Percentiles rank a stretch among this genome's conserved stretches.
Evolutionary conservation across 53 echinoderm and acorn worm species (phyloP).

Genomic region (Arbacia lixula): DNA sequence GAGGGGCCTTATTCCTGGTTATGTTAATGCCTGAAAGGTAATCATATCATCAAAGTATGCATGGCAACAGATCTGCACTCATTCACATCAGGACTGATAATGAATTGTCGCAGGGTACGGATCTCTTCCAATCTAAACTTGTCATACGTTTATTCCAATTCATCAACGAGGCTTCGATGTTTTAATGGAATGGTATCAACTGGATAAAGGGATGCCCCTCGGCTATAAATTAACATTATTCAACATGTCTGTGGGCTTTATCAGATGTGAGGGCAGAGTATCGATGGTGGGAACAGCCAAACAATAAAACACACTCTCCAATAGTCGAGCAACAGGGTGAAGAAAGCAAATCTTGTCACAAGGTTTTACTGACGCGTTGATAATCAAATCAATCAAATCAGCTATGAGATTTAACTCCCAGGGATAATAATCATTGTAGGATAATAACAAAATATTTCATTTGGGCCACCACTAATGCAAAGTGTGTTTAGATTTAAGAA

Average conservation of each 20-base stretch:
- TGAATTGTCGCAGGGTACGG: constrained; percentile 21
- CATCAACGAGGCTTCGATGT: constrained; percentile 20
- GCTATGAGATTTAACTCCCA: no score
- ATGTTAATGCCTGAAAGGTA: constrained; percentile 16
- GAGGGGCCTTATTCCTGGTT: constrained; percentile 1
- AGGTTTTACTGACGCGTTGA: no score
- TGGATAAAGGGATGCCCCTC: constrained; percentile 34
- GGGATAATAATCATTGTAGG: no score
- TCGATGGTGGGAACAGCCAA: no score
- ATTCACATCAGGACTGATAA: constrained; percentile 4
- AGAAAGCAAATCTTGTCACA: no score
- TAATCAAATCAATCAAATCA: no score
- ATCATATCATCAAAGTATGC: constrained; percentile 23
- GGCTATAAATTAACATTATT: constrained; percentile 36
- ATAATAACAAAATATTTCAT: no score
- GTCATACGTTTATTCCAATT: constrained; percentile 24
- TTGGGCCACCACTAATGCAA: no score
- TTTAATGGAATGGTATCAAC: constrained; percentile 23
- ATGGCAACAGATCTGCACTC: constrained; percentile 1
- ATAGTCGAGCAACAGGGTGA: no score
- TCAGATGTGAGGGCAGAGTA: constrained; percentile 21
- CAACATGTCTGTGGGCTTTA: constrained; percentile 13
- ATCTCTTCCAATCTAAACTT: constrained; percentile 33
- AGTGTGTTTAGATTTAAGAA: no score
- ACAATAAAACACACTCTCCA: no score